A percentile compares a stretch with the other conserved stretches of the same genome.
Conservation (phyloP, 2,888 invertebrate species). For the Diplazon laetatorius region DNA sequence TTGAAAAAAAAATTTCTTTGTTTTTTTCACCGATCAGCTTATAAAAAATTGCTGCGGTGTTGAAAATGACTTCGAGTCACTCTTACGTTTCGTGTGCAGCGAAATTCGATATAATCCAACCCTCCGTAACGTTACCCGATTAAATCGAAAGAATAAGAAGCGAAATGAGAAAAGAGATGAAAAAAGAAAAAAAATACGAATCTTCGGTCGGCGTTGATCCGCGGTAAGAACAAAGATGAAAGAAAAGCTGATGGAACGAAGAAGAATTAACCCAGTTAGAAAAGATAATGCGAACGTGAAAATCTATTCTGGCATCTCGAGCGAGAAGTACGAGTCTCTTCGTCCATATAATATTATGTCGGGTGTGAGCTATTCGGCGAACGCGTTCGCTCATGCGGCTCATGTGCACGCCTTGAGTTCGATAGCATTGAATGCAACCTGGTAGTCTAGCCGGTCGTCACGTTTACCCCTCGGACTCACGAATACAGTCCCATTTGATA, state of each 20-base stretch:
- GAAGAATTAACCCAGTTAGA: conserved; percentile 77
- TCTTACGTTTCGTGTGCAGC: no score
- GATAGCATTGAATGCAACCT: conserved; percentile 29
- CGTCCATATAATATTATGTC: neutral
- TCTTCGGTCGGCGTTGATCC: conserved; percentile 31
- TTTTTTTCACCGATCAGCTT: no score
- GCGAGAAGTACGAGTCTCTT: conserved; percentile 2
- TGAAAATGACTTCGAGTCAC: no score
- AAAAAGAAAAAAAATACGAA: conserved; percentile 42
- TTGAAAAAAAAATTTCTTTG: no score
- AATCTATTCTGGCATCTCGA: conserved; percentile 70
- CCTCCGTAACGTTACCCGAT: no score
- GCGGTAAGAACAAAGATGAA: conserved; percentile 56
- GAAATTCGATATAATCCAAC: no score
- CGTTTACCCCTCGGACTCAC: conserved; percentile 38
- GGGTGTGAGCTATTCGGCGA: conserved; percentile 65
- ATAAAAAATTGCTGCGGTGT: no score
- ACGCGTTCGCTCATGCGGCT: conserved; percentile 62
- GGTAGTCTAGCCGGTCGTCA: conserved; percentile 28
- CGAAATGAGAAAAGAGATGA: conserved; percentile 46
- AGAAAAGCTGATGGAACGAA: conserved; percentile 54
- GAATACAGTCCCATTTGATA: conserved; percentile 42
- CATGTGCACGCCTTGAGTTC: conserved; percentile 18
- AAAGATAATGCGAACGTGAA: conserved; percentile 73
- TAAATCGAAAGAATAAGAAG: neutral